phyloP scores from a whole-genome alignment of 2,888 invertebrate genomes.

The Geophilus truncorum region DNA sequence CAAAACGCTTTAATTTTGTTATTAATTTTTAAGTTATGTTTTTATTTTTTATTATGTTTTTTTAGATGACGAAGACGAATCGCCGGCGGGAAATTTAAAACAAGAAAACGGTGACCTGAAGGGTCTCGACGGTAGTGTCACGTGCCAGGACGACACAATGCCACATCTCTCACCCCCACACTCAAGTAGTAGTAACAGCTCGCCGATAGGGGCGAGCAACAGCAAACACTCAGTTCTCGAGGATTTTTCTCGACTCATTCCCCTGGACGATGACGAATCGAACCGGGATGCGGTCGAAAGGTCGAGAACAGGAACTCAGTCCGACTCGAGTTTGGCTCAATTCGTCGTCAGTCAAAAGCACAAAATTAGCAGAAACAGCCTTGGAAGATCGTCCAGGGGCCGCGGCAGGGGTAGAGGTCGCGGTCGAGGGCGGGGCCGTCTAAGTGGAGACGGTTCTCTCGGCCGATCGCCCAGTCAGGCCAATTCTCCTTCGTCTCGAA shows the following conservation, averaged over 20 bases:
- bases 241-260: conserved; percentile 32
- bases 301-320: not conserved
- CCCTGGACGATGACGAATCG: conserved; percentile 29
- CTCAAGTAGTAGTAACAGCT: not conserved
- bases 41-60: not conserved
- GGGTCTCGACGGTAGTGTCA: not conserved
- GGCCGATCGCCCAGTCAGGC: not conserved
- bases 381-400: conserved; percentile 11
- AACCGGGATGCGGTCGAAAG: not conserved
- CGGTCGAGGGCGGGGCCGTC: conserved; percentile 8
- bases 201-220: not conserved
- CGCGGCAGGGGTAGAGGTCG: conserved; percentile 34
- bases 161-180: not conserved
- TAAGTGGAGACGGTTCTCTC: not conserved
- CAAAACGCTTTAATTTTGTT: not conserved
- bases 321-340: conserved; percentile 9
- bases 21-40: not conserved
- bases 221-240: conserved; percentile 9
- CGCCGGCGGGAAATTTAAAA: not conserved
- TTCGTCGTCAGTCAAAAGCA: not conserved
- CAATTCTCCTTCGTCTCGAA: not conserved
- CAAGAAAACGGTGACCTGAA: not conserved
- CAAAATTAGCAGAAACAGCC: not conserved
- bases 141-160: not conserved
- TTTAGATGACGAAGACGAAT: conserved; percentile 19